These are phyloP conservation scores for Drosophila sp. DNA, from an alignment of 1,140 invertebrate genomes.

Conservation along the genomic window DNA sequence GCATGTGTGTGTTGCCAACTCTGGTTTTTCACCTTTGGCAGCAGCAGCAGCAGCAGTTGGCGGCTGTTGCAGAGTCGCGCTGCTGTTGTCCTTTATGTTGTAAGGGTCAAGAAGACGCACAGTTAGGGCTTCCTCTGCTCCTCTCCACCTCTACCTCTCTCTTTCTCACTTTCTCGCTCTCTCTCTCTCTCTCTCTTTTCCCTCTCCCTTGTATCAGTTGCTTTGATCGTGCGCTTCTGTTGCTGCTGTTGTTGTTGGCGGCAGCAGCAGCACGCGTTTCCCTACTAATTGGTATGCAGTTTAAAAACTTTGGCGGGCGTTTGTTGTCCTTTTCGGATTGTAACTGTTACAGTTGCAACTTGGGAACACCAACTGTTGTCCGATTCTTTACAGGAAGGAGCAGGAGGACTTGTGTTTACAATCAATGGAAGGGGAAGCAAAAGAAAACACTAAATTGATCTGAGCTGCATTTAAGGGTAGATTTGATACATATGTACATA, in stretches of 20 bases:
- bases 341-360: constrained; percentile 64
- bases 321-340: constrained; percentile 57
- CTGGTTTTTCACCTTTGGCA: constrained; percentile 81
- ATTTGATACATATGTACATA: neutral
- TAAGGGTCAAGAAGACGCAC: constrained; percentile 77
- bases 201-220: constrained; percentile 44
- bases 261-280: constrained; percentile 70
- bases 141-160: constrained; percentile 28
- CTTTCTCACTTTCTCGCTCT: neutral
- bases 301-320: constrained; percentile 68
- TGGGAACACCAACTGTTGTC: constrained; percentile 54
- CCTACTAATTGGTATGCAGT: constrained; percentile 80
- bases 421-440: neutral
- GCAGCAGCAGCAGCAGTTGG: constrained; percentile 80
- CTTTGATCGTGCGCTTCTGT: constrained; percentile 62
- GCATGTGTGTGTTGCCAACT: constrained; percentile 63
- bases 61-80: constrained; percentile 56
- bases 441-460: neutral
- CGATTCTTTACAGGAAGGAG: constrained; percentile 7
- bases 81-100: constrained; percentile 67
- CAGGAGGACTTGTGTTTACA: neutral
- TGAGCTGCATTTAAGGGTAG: neutral
- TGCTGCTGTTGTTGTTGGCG: constrained; percentile 44
- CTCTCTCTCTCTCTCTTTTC: neutral
- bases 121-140: constrained; percentile 54